Conservation (phyloP, 2,113 vertebrate species). For the Scomber japonicus region DNA sequence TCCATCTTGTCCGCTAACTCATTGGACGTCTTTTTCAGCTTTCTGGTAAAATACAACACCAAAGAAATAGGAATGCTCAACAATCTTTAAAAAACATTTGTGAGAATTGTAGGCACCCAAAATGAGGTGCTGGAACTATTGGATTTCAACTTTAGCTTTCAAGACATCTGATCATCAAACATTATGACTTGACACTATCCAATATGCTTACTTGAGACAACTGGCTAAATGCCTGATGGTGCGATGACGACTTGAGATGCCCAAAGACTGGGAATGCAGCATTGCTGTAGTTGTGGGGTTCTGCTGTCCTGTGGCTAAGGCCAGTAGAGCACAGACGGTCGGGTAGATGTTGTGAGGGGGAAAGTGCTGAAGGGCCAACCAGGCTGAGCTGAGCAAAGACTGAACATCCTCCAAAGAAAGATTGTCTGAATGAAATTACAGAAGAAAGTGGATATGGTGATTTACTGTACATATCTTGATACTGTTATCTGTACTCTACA, state of each 20-base stretch:
- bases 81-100: neutral
- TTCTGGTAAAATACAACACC: constrained; percentile 77
- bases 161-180: neutral
- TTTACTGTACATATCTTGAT: neutral
- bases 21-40: constrained; percentile 82
- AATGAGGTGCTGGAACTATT: too few relatives aligned
- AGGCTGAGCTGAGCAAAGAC: constrained; percentile 83
- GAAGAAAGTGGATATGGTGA: neutral
- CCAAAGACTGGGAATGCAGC: constrained; percentile 88
- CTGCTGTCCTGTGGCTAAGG: constrained; percentile 83
- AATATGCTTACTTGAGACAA: constrained; percentile 84
- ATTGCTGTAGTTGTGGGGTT: constrained; percentile 85
- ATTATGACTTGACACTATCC: neutral
- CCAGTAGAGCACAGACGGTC: constrained; percentile 87
- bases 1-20: constrained; percentile 83
- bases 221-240: constrained; percentile 86
- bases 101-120: too few relatives aligned
- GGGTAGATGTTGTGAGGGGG: constrained; percentile 87
- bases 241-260: constrained; percentile 89
- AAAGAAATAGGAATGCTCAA: neutral
- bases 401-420: constrained; percentile 82
- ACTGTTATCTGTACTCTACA: neutral
- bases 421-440: constrained; percentile 69
- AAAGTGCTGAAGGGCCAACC: constrained; percentile 87
- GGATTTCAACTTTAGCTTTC: neutral